Evolutionary conservation across 2,888 invertebrate species (phyloP).

Genomic region (Hirtodrosophila duncani): DNA sequence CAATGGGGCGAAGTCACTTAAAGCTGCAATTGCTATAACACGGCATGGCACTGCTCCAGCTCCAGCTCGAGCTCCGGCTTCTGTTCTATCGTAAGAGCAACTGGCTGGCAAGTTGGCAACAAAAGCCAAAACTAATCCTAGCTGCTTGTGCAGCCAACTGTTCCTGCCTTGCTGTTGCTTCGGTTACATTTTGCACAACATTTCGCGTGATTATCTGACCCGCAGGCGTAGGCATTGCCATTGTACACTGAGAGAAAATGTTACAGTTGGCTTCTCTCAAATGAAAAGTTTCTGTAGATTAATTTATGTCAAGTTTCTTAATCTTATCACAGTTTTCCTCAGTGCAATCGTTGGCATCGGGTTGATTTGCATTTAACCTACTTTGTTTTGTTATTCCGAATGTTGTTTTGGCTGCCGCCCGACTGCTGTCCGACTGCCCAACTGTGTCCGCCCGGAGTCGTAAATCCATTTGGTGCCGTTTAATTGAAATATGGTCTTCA

Average conservation of each 20-base stretch:
- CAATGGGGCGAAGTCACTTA: conserved; percentile 21
- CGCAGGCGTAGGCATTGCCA: no score
- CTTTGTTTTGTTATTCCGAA: conserved; percentile 13
- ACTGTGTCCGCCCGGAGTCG: conserved; percentile 22
- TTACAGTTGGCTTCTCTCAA: no score
- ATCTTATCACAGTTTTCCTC: no score
- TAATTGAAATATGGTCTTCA: conserved; percentile 71
- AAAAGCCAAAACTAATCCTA: conserved; percentile 44
- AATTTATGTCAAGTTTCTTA: no score
- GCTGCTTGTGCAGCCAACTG: conserved; percentile 26
- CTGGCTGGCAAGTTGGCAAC: conserved; percentile 39
- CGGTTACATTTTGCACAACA: no score
- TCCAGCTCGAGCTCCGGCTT: no score
- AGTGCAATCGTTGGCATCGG: no score
- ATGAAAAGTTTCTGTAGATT: no score
- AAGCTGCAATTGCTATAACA: conserved; percentile 24
- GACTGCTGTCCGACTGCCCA: background rate
- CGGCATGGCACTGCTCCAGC: no score
- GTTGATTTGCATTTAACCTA: conserved; percentile 56
- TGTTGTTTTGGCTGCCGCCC: background rate
- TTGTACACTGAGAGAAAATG: no score
- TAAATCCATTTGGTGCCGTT: conserved; percentile 63
- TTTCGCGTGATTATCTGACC: conserved; percentile 39
- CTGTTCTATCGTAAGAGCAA: no score
- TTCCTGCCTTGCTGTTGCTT: no score